These are phyloP conservation scores for Anabas testudineus DNA, from an alignment of 2,797 vertebrate genomes.

Conservation along the genomic window DNA sequence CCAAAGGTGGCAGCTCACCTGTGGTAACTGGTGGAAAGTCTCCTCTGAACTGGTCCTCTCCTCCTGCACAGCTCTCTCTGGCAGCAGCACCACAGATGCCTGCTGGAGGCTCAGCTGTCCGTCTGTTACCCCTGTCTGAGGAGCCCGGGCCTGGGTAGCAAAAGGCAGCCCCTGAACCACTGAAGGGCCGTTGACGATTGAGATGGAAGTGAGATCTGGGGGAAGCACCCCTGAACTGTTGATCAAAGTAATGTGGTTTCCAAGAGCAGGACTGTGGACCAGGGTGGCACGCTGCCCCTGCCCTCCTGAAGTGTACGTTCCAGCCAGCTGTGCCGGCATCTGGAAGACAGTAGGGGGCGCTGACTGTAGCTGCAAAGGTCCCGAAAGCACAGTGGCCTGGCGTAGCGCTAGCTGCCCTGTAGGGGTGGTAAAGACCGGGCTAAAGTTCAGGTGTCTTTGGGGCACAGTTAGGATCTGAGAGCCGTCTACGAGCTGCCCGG, in stretches of 20 bases:
- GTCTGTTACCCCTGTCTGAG: constrained; percentile 65
- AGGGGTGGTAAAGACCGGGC: constrained; percentile 84
- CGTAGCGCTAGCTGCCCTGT: constrained; percentile 83
- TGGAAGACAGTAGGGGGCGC: constrained; percentile 85
- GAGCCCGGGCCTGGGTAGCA: constrained; percentile 63
- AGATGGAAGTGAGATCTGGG: constrained; percentile 83
- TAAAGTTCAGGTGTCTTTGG: constrained; percentile 86
- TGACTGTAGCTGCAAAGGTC: constrained; percentile 84
- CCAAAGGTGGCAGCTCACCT: constrained; percentile 67
- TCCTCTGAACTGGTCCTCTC: constrained; percentile 71
- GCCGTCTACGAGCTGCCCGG: constrained; percentile 81
- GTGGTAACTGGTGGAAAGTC: constrained; percentile 74
- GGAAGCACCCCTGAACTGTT: constrained; percentile 83
- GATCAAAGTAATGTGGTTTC: constrained; percentile 87
- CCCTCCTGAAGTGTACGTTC: constrained; percentile 75
- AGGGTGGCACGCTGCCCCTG: constrained; percentile 78
- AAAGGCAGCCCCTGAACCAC: constrained; percentile 84
- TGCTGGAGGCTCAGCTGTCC: constrained; percentile 78
- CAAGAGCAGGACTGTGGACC: constrained; percentile 82
- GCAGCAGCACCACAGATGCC: constrained; percentile 81
- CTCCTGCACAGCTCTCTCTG: constrained; percentile 73
- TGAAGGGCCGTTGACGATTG: constrained; percentile 81
- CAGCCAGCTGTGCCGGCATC: constrained; percentile 84
- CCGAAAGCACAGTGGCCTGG: constrained; percentile 84
- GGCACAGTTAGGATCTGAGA: constrained; percentile 85